Evolutionary conservation across 2,113 vertebrate species (phyloP).

Genomic region (Pelodiscus sinensis): DNA sequence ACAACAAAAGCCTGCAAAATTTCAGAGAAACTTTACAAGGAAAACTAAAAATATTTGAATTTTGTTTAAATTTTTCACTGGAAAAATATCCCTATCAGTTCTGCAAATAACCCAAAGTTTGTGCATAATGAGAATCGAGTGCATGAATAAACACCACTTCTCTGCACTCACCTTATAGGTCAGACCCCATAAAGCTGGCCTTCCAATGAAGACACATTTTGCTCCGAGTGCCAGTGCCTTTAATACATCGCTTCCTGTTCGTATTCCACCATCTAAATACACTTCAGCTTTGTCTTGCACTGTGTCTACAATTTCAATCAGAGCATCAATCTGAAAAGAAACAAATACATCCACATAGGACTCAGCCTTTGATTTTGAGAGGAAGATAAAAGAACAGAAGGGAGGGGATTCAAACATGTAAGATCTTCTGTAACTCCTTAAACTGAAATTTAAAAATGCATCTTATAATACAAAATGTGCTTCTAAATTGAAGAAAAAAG

Average conservation of each 20-base stretch:
- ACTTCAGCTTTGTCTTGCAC: constrained; percentile 89
- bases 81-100: neutral
- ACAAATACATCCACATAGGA: neutral
- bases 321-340: constrained; percentile 88
- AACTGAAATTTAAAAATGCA: fast-evolving
- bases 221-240: constrained; percentile 94
- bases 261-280: constrained; percentile 92
- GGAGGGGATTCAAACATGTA: neutral
- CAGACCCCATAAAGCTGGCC: constrained; percentile 93
- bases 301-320: constrained; percentile 89
- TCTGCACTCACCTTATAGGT: constrained; percentile 87
- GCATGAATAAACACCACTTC: neutral
- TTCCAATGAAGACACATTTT: constrained; percentile 92
- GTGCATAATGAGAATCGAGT: neutral
- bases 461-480: neutral
- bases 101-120: neutral
- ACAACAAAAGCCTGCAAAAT: neutral
- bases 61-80: neutral
- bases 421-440: neutral
- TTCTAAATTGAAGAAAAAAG: neutral
- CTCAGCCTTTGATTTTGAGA: neutral
- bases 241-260: constrained; percentile 90
- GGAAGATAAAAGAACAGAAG: neutral
- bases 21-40: neutral
- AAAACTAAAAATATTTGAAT: neutral